Evolutionary conservation across 2,797 vertebrate genomes (phyloP), one percentile per base, ranked within the genome.

Genomic region (Cyprinella venusta): DNA sequence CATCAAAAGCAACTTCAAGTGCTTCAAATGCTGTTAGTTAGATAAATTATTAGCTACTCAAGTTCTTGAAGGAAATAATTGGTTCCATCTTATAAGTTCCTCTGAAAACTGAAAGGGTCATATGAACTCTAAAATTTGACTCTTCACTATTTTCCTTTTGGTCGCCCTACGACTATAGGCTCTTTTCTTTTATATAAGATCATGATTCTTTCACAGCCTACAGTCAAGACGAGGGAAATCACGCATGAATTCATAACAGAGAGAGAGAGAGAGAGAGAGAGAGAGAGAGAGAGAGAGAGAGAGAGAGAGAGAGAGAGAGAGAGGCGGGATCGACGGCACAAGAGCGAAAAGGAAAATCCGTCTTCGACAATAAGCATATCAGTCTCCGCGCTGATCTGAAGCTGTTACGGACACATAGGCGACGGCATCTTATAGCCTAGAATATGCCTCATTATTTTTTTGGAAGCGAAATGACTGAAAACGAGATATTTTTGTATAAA

Each of bases 211-310:
- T 12, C 48, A 54, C 30, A 36, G 45, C 45, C 45, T 52, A 33
- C 10, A n/a, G 50, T 74, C 1, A 54, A 54, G 33, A 19, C 30
- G 10, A 21, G 48, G 48, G 54, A 59, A 59, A 59, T 33, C 33
- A n/a, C 15, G 33, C 33, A 75, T 59, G 54, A 16, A 76, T 40
- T 40, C 33, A 16, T n/a, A 56, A 40, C 19, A 59, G 5, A 59
- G 1, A 69, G 69, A 69, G 76, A 82, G 64, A 42, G 15, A 67
- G 36, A 79, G 52, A 69, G 63, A 76, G 52, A 40, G 26, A 68
- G 69, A 54, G 63, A 33, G 77, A 76, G 82, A 65, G 52, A 71
- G 42, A 67, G 59, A 71, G 42, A 68, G 63, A 69, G 65, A 52
- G 33, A 71, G 45, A 64, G 33, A 77, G 33, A 71, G 42, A 75